Base-by-base conservation (phyloP, 2,888 invertebrate species). In the Augochlorella aurata region DNA sequence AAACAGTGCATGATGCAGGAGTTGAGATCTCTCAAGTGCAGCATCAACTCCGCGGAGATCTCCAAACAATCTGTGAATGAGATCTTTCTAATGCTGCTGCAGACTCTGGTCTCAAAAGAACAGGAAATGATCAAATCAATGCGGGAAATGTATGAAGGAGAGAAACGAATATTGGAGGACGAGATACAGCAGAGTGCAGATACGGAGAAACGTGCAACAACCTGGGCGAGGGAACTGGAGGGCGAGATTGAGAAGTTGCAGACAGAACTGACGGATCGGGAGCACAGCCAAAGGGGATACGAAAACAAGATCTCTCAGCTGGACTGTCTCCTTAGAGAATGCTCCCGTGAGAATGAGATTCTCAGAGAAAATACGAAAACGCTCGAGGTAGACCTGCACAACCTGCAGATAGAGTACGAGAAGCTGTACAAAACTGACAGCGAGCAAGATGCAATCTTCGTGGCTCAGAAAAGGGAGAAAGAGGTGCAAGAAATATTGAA, bases 141-240 rank as follows among this genome's bases (percentile, higher is more conserved):
- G 47, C 86, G 79, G n/a, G 82, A 87, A 16, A 68, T 86, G 2
- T 89, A 83, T n/a, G 85, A 89, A 12, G 86, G 73, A n/a, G 88
- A 85, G 2, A 89, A 85, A 63, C 81, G 85, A 44, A 89, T 88
- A 61, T 71, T 93, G 0, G 86, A 86, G 38, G 92, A 93, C 0
- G 87, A 90, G 38, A 91, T 87, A 18, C 87, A 88, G 12, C 91
- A 93, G 52, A 87, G 89, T 12, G 74, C 82, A 0, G 91, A 93
- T 71, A 85, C 87, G 0, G 91, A 91, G 63, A 92, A 91, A 76
- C 89, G 91, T 4, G 77, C 86, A 0, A 85, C 69, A 0, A 12
- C 74, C 10, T 93, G 92, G 93, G 88, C 89, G 1, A 90, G 90
- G 50, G 89, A 91, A 50, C 66, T 93, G 18, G 93, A 93, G 79